Base-by-base conservation (phyloP, 1,140 invertebrate genomes). In the Hylaeus anthracinus region DNA sequence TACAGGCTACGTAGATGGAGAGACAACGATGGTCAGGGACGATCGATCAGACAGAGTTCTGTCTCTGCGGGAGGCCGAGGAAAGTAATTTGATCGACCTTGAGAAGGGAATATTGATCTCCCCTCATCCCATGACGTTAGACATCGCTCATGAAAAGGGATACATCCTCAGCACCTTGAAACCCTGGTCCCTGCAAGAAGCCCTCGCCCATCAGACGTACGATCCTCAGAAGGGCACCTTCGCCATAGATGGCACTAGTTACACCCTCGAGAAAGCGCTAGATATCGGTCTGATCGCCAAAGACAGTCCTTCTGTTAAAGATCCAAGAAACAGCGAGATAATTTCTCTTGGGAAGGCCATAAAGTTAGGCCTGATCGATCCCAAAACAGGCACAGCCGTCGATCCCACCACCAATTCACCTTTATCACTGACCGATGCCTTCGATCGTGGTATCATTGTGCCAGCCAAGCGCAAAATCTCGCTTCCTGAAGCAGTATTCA, bases 101-200 rank as follows among this genome's bases (percentile, higher is more conserved):
- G 94, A 96, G 74, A 93, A 94, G 87, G 96, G 96, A 73, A 90
- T 96, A 65, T 91, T 98, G 51, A 95, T 94, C 14, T 94, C 95
- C 86, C 97, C 97, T 61, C 93, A 95, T 72, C 67, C 90, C 43
- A 95, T 96, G 90, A 95, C 95, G 73, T 94, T 97, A 72, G 96
- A 97, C 91, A 94, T 96, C 84, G 97, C 97, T 8, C 95, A 95
- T 85, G 95, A 96, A 81, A 97, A 96, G 91, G 97, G 97, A 9
- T 97, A 96, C 86, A 94, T 98, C 8, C 91, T 97, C 14, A 96
- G 95, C 82, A 96, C 96, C 51, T 94, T 95, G 81, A 97, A 96
- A 90, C 97, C 96, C 8, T 96, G 96, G 94, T 96, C 96, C 2
- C 92, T 99, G 55, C 96, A 98, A 91, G 97, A 99, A 94, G 97